phyloP scores from a whole-genome alignment of 2,888 invertebrate species.

The Nycteola revayana region DNA sequence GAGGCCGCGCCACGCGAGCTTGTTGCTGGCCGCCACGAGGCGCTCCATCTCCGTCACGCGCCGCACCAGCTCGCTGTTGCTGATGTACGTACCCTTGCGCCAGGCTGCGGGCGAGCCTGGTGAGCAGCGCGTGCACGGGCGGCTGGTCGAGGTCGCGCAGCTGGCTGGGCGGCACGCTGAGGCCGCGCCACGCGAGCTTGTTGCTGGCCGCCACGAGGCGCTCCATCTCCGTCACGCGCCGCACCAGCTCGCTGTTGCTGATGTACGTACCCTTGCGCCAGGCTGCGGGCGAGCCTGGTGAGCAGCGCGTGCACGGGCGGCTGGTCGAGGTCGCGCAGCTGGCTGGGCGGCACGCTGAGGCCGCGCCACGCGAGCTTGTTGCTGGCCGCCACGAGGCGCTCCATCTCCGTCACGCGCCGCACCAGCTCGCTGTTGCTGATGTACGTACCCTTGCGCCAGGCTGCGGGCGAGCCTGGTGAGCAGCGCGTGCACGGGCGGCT shows the following conservation, averaged over 20 bases:
- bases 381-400: no score
- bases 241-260: background rate
- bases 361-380: no score
- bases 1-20: no score
- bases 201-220: no score
- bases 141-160: background rate
- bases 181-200: background rate
- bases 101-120: background rate
- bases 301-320: background rate
- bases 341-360: no score
- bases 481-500: background rate
- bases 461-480: background rate
- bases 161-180: background rate
- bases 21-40: no score
- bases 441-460: background rate
- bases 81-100: background rate
- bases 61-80: background rate
- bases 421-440: background rate
- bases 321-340: no score
- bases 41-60: background rate
- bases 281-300: background rate
- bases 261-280: background rate
- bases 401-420: background rate
- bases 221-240: no score
- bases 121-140: constrained; percentile 1